A percentile compares a stretch with the other conserved stretches of the same genome.
phyloP scores from a whole-genome alignment of 2,113 vertebrate genomes.

The Xyliphius kryptos region DNA sequence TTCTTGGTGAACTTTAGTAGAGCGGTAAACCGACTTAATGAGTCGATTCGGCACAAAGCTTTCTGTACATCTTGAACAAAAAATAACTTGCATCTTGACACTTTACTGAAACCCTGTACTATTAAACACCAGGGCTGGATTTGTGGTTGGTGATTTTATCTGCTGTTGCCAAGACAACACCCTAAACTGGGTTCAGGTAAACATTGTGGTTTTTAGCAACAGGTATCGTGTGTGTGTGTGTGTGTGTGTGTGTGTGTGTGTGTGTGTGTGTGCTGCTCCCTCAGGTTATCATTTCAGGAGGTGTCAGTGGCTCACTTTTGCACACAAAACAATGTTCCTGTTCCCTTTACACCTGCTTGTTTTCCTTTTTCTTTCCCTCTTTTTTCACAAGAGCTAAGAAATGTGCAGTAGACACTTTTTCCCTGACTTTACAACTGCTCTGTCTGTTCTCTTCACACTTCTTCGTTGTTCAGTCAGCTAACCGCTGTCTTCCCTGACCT shows the following conservation, averaged over 20 bases:
- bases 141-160: constrained; percentile 54
- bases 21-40: no score
- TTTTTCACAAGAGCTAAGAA: constrained; percentile 38
- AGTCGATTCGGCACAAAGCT: no score
- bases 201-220: constrained; percentile 55
- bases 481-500: constrained; percentile 56
- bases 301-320: no score
- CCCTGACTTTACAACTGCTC: constrained; percentile 32
- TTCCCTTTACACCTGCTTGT: no score
- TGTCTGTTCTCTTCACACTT: constrained; percentile 3
- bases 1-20: no score
- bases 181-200: constrained; percentile 66
- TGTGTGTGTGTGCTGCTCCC: no score
- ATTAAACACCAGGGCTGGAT: constrained; percentile 27
- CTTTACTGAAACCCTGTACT: no score
- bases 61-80: not conserved
- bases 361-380: constrained; percentile 56
- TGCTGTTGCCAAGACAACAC: constrained; percentile 57
- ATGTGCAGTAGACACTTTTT: constrained; percentile 41
- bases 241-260: no score
- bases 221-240: no score
- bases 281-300: no score
- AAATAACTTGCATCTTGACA: constrained; percentile 8
- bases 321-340: no score
- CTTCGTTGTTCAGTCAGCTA: constrained; percentile 42